Conservation (phyloP, 2,888 invertebrate species). For the Tricholauxania praeusta region DNA sequence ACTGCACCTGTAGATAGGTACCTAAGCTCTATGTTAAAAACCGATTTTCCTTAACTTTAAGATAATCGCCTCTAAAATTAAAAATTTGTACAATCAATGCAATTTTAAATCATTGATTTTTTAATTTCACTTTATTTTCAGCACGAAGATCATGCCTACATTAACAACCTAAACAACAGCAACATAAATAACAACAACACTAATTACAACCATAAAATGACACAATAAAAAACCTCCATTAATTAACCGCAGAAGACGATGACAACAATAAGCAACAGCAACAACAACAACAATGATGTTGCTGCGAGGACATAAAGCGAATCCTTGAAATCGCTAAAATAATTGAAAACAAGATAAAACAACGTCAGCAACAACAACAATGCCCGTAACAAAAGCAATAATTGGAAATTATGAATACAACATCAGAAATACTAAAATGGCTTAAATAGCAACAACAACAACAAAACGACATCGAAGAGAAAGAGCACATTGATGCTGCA, state of each 20-base stretch:
- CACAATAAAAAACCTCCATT: slow-evolving; percentile 45
- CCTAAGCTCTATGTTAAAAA: too few relatives aligned
- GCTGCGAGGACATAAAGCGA: slow-evolving; percentile 46
- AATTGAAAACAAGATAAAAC: slow-evolving; percentile 35
- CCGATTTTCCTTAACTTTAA: too few relatives aligned
- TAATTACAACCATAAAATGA: slow-evolving; percentile 35
- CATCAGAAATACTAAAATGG: slow-evolving; percentile 24
- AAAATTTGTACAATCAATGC: too few relatives aligned
- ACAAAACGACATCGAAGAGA: neutral
- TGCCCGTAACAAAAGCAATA: slow-evolving; percentile 28
- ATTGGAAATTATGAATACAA: slow-evolving; percentile 19
- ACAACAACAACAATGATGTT: neutral
- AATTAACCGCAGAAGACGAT: slow-evolving; percentile 51
- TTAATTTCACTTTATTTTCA: too few relatives aligned
- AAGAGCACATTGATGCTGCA: neutral
- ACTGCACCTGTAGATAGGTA: too few relatives aligned
- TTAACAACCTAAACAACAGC: slow-evolving; percentile 34
- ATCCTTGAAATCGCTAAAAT: slow-evolving; percentile 42
- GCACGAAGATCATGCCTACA: neutral
- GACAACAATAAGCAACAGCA: neutral
- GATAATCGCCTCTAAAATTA: too few relatives aligned
- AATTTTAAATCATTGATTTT: too few relatives aligned
- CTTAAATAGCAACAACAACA: slow-evolving; percentile 32
- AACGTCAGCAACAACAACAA: slow-evolving; percentile 34
- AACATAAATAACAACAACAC: slow-evolving; percentile 23